Conservation (phyloP, 2,113 vertebrate species). For the Ailuropoda melanoleuca region DNA sequence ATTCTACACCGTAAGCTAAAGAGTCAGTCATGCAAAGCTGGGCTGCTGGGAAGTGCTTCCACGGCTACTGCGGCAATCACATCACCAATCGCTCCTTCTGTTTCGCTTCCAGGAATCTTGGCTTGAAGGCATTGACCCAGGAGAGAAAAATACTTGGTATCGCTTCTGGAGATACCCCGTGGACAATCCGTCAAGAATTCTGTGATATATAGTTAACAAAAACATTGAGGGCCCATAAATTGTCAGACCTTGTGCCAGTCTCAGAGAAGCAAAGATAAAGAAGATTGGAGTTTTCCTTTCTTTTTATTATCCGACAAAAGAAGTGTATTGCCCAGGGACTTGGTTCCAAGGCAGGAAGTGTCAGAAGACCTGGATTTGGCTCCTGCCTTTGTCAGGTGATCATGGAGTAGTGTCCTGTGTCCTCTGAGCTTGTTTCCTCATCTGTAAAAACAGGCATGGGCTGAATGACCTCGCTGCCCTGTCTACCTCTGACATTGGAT, state of each 20-base stretch:
- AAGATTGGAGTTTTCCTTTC: not conserved
- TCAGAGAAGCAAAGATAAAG: not conserved
- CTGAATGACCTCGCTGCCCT: fast-evolving
- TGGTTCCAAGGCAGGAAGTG: not conserved
- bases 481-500: not conserved
- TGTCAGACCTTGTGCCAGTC: not conserved
- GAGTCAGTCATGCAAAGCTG: slow-evolving; percentile 82
- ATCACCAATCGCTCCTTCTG: not conserved
- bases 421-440: not conserved
- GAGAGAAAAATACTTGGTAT: not conserved
- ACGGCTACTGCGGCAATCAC: not conserved
- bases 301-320: not conserved
- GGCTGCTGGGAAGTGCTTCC: slow-evolving; percentile 12
- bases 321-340: not conserved
- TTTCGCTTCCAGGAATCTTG: not conserved
- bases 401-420: not conserved
- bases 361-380: not conserved
- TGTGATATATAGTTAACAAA: not conserved
- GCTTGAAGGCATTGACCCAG: not conserved
- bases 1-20: slow-evolving; percentile 78
- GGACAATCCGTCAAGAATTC: not conserved
- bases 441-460: not conserved
- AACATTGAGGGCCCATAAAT: not conserved
- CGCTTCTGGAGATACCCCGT: not conserved
- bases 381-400: not conserved